A percentile compares a stretch with the other conserved stretches of the same genome.
Conservation (phyloP, 1,140 invertebrate genomes). For the Drosophila yakuba region DNA sequence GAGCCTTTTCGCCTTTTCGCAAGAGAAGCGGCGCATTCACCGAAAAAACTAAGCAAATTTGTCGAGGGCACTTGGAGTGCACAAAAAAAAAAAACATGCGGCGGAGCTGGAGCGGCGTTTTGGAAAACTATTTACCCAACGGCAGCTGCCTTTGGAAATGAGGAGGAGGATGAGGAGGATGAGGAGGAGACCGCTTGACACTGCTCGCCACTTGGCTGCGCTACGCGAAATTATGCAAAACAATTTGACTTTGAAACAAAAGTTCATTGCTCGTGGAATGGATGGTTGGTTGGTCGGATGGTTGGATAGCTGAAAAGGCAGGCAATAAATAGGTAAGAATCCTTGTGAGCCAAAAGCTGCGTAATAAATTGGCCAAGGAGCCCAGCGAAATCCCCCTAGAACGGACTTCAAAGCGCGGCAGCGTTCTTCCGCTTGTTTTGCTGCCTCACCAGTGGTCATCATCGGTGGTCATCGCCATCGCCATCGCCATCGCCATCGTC, state of each 20-base stretch:
- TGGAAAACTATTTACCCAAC: conserved; percentile 69
- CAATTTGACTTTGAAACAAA: conserved; percentile 80
- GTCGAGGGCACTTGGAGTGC: conserved; percentile 64
- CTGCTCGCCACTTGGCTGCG: conserved; percentile 74
- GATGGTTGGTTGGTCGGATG: neutral
- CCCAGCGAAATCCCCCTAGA: conserved; percentile 21
- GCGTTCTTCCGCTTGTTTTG: conserved; percentile 64
- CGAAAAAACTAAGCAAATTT: conserved; percentile 79
- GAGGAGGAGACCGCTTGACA: conserved; percentile 61
- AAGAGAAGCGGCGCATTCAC: conserved; percentile 31
- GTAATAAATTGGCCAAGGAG: conserved; percentile 66
- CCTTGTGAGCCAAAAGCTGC: conserved; percentile 64
- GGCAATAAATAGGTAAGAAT: conserved; percentile 50
- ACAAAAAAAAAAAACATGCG: conserved; percentile 30
- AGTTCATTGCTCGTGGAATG: conserved; percentile 41
- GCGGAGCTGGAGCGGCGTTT: conserved; percentile 37
- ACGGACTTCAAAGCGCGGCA: conserved; percentile 38
- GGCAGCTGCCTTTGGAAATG: neutral
- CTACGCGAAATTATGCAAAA: conserved; percentile 72
- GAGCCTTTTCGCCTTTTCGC: conserved; percentile 22
- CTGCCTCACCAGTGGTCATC: conserved; percentile 14
- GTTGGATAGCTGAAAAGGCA: neutral
- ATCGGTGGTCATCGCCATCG: conserved; percentile 10
- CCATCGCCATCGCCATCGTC: neutral
- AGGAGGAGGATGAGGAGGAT: conserved; percentile 22